Evolutionary conservation across 2,888 invertebrate genomes (phyloP), one percentile per base, ranked within the genome.

Genomic region (Cheilosia grossa): DNA sequence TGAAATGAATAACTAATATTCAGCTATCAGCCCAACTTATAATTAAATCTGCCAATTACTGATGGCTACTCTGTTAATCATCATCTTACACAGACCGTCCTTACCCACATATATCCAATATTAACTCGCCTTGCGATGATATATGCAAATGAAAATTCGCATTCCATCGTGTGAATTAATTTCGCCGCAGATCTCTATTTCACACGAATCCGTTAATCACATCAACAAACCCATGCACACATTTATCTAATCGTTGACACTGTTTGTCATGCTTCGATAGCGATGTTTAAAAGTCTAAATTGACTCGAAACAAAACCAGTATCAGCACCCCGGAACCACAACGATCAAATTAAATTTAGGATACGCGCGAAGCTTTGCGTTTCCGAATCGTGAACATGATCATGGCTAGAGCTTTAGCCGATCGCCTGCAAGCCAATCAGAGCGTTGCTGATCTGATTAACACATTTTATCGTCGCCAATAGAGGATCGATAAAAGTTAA

Each of bases 141-240:
- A 51, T 69, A 53, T 73, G 51, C 56, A 66, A 63, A 59, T 53
- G n/a, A 15, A 21, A 47, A 58, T 73, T 82, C 40, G 69, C 69
- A 74, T 59, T 72, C 49, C 56, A 72, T 24, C 6, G 59, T 42
- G 27, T 37, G 54, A 79, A 72, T 59, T 17, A 58, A 15, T 42
- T 67, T 73, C 63, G 53, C 51, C 40, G 51, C n/a, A 9, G 33
- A 40, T 5, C 37, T 54, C 19, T 10, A 72, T 66, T 59, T 80
- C 85, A 40, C 66, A 85, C 66, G 40, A 53, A 42, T 24, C 15
- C 67, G 44, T 56, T 85, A 85, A 85, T 64, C 51, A 59, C 47
- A 63, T 79, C 54, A 37, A 49, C 21, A 70, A 66, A 75, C 40
- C 27, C 58, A 37, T 21, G 42, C 56, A 70, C 54, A 47, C 44